Base-by-base conservation (phyloP, 2,113 vertebrate species). In the Tetrao urogallus region DNA sequence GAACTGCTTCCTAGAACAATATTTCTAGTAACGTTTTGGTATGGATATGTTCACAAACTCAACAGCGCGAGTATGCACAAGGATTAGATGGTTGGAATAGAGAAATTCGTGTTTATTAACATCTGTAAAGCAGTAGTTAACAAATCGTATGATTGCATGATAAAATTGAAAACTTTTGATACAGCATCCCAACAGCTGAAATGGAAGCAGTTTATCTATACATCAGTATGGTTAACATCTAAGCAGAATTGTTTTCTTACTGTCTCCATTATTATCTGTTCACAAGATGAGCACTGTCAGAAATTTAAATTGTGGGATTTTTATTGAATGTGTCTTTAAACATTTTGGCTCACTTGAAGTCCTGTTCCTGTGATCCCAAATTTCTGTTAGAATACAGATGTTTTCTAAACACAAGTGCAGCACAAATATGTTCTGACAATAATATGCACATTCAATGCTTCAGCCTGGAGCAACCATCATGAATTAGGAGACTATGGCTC, bases 231-330 rank as follows among this genome's bases (percentile, higher is more conserved):
- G 61, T 22, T 65, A 86, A 30, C 36, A 24, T 19, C 21, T 0
- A 30, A 30, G 17, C 34, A 18, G 19, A 43, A 27, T 8, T 66
- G 24, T 43, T 78, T 9, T 78, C 38, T 57, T 50, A 63, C 28
- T 47, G 56, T 36, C 28, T 43, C 30, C 45, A 73, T 81, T 43
- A 6, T 58, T 58, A 16, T 15, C 22, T 80, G 11, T 75, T 76
- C n/a, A 10, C 32, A n/a, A 72, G 42, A 27, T 43, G 38, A 88
- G 82, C 32, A 14, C 14, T 65, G 8, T 16, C 43, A 8, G 16
- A 50, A 77, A 24, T 87, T 86, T 65, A 73, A 86, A 69, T 54
- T 38, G 34, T 1, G 2, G 5, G 3, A 0, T 0, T 32, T 72
- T 32, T 24, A 18, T 65, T 83, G 48, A 50, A 50, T 6, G 2